Percentiles rank a stretch among this genome's conserved stretches.
phyloP scores from a whole-genome alignment of 2,888 invertebrate species.

The Ariolimax columbianus region DNA sequence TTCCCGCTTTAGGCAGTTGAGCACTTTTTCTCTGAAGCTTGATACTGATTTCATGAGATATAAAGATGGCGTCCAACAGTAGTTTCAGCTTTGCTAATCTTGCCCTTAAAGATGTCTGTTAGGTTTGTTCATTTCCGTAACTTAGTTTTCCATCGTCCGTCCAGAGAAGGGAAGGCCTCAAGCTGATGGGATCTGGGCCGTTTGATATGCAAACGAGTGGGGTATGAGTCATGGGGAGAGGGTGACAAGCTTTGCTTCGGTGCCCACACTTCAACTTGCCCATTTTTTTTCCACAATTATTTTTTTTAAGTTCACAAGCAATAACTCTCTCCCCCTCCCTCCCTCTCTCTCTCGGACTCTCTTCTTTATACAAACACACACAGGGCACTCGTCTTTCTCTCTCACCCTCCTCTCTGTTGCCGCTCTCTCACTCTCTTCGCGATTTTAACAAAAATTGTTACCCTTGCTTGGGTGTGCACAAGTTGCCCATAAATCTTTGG shows the following conservation, averaged over 20 bases:
- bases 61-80: background rate
- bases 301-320: background rate
- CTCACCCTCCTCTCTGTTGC: no score
- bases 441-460: no score
- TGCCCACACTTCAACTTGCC: background rate
- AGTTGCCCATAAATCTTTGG: background rate
- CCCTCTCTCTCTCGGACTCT: background rate
- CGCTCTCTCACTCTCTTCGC: no score
- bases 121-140: constrained; percentile 14
- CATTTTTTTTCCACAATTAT: background rate
- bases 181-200: background rate
- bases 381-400: no score
- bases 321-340: background rate
- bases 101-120: background rate
- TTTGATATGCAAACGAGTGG: constrained; percentile 24
- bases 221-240: background rate
- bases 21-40: background rate
- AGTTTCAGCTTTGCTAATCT: background rate
- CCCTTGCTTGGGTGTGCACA: background rate
- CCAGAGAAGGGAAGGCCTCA: background rate
- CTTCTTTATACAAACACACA: no score
- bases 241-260: background rate
- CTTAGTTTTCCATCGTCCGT: background rate
- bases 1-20: no score
- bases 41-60: constrained; percentile 11